Base-by-base conservation (phyloP, 2,888 invertebrate species). In the Galerucella pusilla region DNA sequence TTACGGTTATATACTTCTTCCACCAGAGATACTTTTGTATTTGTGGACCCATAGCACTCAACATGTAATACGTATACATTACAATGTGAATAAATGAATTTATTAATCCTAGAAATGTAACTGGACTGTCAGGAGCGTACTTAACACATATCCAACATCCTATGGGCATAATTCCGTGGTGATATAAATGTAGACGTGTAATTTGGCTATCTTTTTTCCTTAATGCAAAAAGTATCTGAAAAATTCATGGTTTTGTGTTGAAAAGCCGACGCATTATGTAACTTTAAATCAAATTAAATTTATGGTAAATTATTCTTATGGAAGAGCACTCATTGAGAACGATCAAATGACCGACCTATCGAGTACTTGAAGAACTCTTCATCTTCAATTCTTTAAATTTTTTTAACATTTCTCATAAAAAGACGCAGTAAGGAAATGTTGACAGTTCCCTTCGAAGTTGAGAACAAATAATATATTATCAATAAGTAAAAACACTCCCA, bases 21-120 rank as follows among this genome's bases (percentile, higher is more conserved):
- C 72, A 72, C 72, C 72, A 72, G 16, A 72, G 59, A 66, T 60
- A 72, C 66, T 72, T 72, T 59, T 72, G 72, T 59, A 72, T 20
- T 46, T 72, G 16, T 60, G 72, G 72, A 9, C 72, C 72, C 28
- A 72, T 42, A 1, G 63, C 72, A 67, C 72, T 72, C 9, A 72
- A 60, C 66, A 72, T 52, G 16, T 72, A 72, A 49, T 72, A 72
- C 1, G 52, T 16, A 16, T 72, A 72, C 72, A 72, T 72, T 25
- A 72, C 60, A 16, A 72, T 66, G 25, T 72, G 72, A 11, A 72
- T 49, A 16, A 66, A 59, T 20, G 72, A 72, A 45, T 72, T 72
- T 25, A 72, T 60, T 2, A 72, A 16, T 28, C 72, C 72, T 9
- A 72, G 28, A 35, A 72, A 72, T 16, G 72, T 72, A 60, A 72